Conservation (phyloP, 2,888 invertebrate genomes). For the Pharmacophagus antenor region DNA sequence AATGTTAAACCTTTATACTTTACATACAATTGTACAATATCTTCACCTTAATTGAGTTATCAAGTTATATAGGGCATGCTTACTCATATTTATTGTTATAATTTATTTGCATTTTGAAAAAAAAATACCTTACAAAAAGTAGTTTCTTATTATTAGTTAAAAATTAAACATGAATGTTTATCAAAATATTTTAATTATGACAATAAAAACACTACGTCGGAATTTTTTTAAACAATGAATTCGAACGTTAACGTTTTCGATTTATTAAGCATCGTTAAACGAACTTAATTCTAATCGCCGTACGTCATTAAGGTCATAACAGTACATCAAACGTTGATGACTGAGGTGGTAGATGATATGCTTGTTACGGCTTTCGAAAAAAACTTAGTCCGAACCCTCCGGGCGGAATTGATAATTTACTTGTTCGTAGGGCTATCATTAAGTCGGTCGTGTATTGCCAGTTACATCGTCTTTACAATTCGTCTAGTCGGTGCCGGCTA, state of each 20-base stretch:
- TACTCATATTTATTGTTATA: too few relatives aligned
- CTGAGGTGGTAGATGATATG: conserved; percentile 57
- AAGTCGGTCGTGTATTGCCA: conserved; percentile 68
- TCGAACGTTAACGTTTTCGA: conserved; percentile 6
- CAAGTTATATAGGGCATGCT: too few relatives aligned
- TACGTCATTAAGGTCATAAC: conserved; percentile 44
- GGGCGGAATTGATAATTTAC: conserved; percentile 80
- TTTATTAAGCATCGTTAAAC: conserved; percentile 32
- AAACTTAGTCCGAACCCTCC: conserved; percentile 63
- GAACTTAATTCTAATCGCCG: conserved; percentile 40
- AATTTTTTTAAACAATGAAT: conserved; percentile 21
- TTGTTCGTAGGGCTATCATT: conserved; percentile 77
- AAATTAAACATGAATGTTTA: neutral
- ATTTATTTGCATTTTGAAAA: too few relatives aligned
- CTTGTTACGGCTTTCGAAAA: conserved; percentile 73
- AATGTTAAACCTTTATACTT: neutral
- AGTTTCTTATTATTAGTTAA: neutral
- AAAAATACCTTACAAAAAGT: neutral
- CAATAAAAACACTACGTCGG: conserved; percentile 15
- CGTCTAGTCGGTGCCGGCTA: conserved; percentile 56
- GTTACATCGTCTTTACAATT: conserved; percentile 66
- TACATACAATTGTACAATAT: too few relatives aligned
- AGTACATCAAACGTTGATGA: conserved; percentile 41
- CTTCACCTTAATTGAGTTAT: too few relatives aligned
- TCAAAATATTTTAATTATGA: neutral